Base-by-base conservation (phyloP, 1,140 invertebrate genomes). In the Ectropis grisescens region DNA sequence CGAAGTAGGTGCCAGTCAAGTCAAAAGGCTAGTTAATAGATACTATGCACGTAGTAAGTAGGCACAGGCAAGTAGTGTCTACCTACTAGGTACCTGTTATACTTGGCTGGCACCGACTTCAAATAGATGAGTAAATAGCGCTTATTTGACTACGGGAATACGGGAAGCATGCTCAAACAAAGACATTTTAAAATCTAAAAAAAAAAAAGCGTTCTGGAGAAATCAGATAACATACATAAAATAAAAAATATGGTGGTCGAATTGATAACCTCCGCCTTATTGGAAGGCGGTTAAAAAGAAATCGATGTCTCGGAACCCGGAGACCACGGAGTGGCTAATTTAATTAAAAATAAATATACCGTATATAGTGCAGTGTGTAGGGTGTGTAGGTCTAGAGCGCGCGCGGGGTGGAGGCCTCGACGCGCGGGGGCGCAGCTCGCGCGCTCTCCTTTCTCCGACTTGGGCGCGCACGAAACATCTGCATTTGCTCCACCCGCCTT, bases 381-480 rank as follows among this genome's bases (percentile, higher is more conserved):
- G 46, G 54, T 29, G 26, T 34, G 32, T 41, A 47, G 45, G 35
- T 71, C 58, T 61, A 75, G 60, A 64, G 55, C 55, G 58, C 68
- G 74, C 67, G 68, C 62, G 60, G 55, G 51, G 38, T 48, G 49
- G 37, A 53, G 52, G 59, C 57, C 61, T 70, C 69, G 53, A 46
- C 55, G 61, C 59, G 50, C 59, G 59, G 54, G 40, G 55, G 61
- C 55, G 66, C 57, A 64, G 60, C 70, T 62, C 70, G 58, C 66
- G 60, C 70, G 65, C 74, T 64, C 74, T 69, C 62, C 61, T 62
- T 45, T 51, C 46, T 62, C 42, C 52, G 43, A 37, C 32, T 42
- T 46, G 47, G 41, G 47, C 57, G 56, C 65, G 57, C 68, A 52
- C 60, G 58, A 56, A 53, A 64, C 74, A 79, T 79, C 61, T 75